Evolutionary conservation across 2,888 invertebrate species (phyloP), one percentile per base, ranked within the genome.

Genomic region (Zeuzera pyrina): DNA sequence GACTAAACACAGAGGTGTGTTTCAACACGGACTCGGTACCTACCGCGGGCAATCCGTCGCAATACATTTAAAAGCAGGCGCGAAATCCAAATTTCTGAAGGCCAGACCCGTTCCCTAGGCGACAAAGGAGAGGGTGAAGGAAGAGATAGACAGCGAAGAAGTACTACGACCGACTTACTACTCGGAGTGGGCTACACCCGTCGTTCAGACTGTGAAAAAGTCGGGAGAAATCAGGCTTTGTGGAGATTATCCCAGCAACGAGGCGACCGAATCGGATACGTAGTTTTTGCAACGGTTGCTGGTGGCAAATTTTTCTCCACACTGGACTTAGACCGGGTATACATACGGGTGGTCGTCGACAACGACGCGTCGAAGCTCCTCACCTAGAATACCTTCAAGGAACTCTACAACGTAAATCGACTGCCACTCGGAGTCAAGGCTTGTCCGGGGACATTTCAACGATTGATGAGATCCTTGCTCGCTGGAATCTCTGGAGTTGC

Each of bases 141-240:
- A 34, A n/a, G 43, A 44, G 15, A 42, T 47, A 4, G 39, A 43
- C 15, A 31, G 32, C 35, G 35, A 1, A n/a, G n/a, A n/a, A n/a
- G n/a, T n/a, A n/a, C n/a, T n/a, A n/a, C n/a, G n/a, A n/a, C n/a
- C n/a, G n/a, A 10, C 15, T 2, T 24, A 39, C 7, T 34, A 28
- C 27, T 43, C 41, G 5, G 35, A 42, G 14, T 56, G 54, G 53
- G 51, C 51, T 8, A 52, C 49, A 21, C 52, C 54, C 2, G 39
- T 55, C 2, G 52, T 55, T 21, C 38, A 42, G 4, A 43, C 52
- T n/a, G 23, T 39, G 3, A 52, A 52, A 16, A 35, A 33, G 14
- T 29, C 30, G 3, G 44, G 42, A 1, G 40, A 43, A 6, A 41
- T 47, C 6, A 29, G 49, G 5, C 15, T 47, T 2, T 45, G 43